Evolutionary conservation across 1,140 invertebrate genomes (phyloP).

Genomic region (Drosophila parvula): DNA sequence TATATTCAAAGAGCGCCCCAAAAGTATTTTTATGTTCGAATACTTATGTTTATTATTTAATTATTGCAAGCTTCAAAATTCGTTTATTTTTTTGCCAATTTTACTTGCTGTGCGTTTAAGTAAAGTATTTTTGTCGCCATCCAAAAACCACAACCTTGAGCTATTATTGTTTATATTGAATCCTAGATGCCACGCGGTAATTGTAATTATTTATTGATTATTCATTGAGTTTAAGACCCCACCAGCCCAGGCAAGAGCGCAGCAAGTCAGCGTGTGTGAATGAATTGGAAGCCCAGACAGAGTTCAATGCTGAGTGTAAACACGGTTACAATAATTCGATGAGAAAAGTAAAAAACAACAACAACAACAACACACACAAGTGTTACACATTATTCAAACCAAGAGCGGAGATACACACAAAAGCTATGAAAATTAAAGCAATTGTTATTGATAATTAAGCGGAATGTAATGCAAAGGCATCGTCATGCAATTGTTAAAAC

Average conservation of each 20-base stretch:
- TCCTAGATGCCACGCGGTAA: constrained; percentile 43
- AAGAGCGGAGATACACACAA: constrained; percentile 32
- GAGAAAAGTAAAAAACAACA: constrained; percentile 30
- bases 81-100: constrained; percentile 33
- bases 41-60: constrained; percentile 59
- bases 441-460: constrained; percentile 79
- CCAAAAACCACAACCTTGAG: constrained; percentile 35
- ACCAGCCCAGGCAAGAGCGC: constrained; percentile 29
- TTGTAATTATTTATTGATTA: constrained; percentile 73
- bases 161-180: constrained; percentile 55
- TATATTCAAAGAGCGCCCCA: constrained; percentile 21
- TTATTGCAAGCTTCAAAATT: constrained; percentile 25
- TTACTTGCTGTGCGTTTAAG: constrained; percentile 18
- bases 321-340: constrained; percentile 64
- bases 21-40: constrained; percentile 65
- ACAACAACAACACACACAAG: constrained; percentile 14
- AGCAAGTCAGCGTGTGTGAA: constrained; percentile 7
- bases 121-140: constrained; percentile 65
- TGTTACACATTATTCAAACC: constrained; percentile 24
- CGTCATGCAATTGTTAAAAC: constrained; percentile 78
- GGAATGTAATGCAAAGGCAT: constrained; percentile 54
- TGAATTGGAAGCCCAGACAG: constrained; percentile 14
- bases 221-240: constrained; percentile 42
- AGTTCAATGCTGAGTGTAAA: constrained; percentile 62
- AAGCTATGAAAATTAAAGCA: constrained; percentile 52